Evolutionary conservation across 2,113 vertebrate genomes (phyloP).

Genomic region (Phalacrocorax carbo): DNA sequence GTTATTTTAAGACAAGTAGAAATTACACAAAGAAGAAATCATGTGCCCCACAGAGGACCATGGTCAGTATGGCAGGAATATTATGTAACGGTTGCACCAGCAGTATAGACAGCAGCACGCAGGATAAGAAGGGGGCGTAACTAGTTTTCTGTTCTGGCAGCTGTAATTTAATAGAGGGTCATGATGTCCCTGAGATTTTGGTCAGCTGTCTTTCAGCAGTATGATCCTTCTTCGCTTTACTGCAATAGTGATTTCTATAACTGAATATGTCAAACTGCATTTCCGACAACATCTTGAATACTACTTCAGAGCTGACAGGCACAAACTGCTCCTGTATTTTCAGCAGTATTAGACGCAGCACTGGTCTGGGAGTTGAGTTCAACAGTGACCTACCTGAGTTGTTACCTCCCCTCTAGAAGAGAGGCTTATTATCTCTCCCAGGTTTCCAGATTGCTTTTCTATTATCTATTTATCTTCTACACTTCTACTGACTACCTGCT

Average conservation of each 20-base stretch:
- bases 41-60: neutral
- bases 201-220: neutral
- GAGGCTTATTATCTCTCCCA: constrained; percentile 9
- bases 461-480: constrained; percentile 44
- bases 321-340: neutral
- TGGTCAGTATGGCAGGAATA: neutral
- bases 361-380: neutral
- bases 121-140: neutral
- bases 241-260: neutral
- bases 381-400: neutral
- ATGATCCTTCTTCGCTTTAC: neutral
- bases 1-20: neutral
- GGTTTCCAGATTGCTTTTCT: constrained; percentile 41
- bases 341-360: neutral
- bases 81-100: fast-evolving
- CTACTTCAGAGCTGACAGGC: neutral
- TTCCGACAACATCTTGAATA: neutral
- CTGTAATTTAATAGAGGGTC: neutral
- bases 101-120: neutral
- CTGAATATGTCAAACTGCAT: neutral
- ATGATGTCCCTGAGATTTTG: neutral
- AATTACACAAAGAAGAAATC: neutral
- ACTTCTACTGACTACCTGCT: constrained; percentile 18
- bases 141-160: neutral
- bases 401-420: neutral